Evolutionary conservation across 1,140 invertebrate genomes (phyloP).

Genomic region (Drosophila obscura): DNA sequence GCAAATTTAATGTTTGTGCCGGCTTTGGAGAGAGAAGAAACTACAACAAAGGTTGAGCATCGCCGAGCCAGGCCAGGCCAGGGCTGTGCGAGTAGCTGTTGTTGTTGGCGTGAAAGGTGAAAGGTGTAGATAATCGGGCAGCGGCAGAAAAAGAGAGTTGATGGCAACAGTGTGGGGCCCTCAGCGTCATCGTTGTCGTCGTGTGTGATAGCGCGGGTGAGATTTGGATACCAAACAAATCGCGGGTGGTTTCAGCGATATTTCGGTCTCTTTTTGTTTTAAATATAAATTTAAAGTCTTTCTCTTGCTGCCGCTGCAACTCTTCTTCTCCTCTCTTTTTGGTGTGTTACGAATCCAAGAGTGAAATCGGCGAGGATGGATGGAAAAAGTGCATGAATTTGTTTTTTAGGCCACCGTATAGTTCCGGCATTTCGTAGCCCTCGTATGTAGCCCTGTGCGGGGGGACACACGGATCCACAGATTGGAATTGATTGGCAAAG

Average conservation of each 20-base stretch:
- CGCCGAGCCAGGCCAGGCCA: constrained; percentile 15
- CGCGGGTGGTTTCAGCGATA: constrained; percentile 74
- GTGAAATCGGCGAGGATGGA: constrained; percentile 70
- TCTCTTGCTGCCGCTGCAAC: constrained; percentile 26
- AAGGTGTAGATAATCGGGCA: constrained; percentile 78
- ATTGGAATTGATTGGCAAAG: constrained; percentile 74
- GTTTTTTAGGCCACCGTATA: constrained; percentile 65
- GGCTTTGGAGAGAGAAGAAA: constrained; percentile 27
- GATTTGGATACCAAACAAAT: constrained; percentile 64
- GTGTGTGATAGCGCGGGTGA: constrained; percentile 73
- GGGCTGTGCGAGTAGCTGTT: constrained; percentile 15
- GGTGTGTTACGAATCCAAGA: constrained; percentile 79
- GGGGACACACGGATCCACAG: constrained; percentile 44
- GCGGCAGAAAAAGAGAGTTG: constrained; percentile 68
- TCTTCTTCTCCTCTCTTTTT: constrained; percentile 42
- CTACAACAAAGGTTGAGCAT: constrained; percentile 68
- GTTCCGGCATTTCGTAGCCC: constrained; percentile 71
- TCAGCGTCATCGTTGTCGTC: constrained; percentile 11
- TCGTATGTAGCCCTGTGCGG: constrained; percentile 26
- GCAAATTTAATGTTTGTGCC: constrained; percentile 44
- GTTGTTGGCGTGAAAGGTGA: constrained; percentile 78
- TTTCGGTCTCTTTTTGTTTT: constrained; percentile 59
- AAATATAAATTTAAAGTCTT: constrained; percentile 65
- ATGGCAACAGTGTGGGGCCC: constrained; percentile 4
- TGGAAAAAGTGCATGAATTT: constrained; percentile 75